Base-by-base conservation (phyloP, 2,888 invertebrate species). In the Hirtodrosophila cameraria region DNA sequence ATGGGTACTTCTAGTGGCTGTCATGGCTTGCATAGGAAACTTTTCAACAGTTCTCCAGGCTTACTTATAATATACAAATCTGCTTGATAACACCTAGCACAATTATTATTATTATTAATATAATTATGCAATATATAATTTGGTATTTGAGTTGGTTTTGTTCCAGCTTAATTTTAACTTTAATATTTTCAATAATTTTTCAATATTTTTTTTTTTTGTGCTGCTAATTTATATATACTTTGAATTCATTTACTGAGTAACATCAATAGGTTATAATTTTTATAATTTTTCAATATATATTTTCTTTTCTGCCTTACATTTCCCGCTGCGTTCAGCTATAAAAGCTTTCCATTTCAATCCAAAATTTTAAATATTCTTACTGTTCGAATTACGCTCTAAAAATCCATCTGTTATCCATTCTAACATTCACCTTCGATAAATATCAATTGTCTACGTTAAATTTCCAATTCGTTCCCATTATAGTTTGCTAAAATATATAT, bases 121-220 rank as follows among this genome's bases (percentile, higher is more conserved):
- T 62, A 48, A 53, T 12, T 28, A 50, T 39, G 36, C 25, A 65
- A 69, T 41, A 57, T 57, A 38, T 23, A 55, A 48, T 42, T 23
- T 48, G 12, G n/a, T 43, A 9, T 12, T 33, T 35, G 31, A 7
- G 13, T 20, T 53, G 49, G 74, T 70, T 69, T 60, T 68, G 80
- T 84, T 67, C 82, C 82, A 75, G 75, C 66, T 66, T 78, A 79
- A 62, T 50, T 75, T 45, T 66, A 39, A 48, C 57, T 58, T 20
- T 55, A 15, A 43, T 18, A 52, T 30, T n/a, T 9, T 18, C 48
- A 59, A 55, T 30, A 23, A 39, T 28, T 23, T 31, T 39, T n/a
- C n/a, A 28, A 16, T 31, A 11, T 12, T 23, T 6, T 67, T 18
- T 48, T 12, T n/a, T 12, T 38, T 20, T 23, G 30, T 42, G 27